These are phyloP conservation scores for Limnephilus auricula DNA, from an alignment of 2,888 invertebrate species.

Conservation along the genomic window DNA sequence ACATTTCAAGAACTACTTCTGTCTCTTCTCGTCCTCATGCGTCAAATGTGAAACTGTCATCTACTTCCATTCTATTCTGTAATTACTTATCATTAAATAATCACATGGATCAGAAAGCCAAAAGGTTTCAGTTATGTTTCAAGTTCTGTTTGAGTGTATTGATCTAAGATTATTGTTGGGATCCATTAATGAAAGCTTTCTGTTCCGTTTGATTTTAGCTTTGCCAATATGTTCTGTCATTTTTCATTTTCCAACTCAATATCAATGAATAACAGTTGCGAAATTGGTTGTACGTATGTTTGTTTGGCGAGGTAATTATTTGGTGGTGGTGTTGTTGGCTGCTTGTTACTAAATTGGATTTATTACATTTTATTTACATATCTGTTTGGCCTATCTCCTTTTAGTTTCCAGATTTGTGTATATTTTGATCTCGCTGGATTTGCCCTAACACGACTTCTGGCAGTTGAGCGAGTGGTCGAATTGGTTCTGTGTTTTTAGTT, in stretches of 20 bases:
- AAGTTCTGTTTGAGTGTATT: background rate
- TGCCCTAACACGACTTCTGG: slow-evolving; percentile 2
- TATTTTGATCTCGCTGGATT: slow-evolving; percentile 7
- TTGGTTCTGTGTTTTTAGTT: slow-evolving; percentile 27
- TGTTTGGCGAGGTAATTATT: slow-evolving; percentile 1
- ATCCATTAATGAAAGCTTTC: background rate
- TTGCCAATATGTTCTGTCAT: slow-evolving; percentile 10
- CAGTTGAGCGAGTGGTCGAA: background rate
- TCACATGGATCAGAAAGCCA: background rate
- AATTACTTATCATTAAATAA: background rate
- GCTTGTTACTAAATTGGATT: slow-evolving; percentile 32
- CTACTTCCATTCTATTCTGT: slow-evolving; percentile 15
- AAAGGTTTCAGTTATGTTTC: background rate
- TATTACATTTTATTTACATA: slow-evolving; percentile 24
- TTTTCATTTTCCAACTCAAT: background rate
- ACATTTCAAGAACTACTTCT: slow-evolving; percentile 7
- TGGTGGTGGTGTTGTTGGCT: slow-evolving; percentile 30
- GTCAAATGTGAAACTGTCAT: slow-evolving; percentile 20
- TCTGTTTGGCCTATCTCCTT: slow-evolving; percentile 40
- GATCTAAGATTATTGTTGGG: background rate
- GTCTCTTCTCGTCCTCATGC: background rate
- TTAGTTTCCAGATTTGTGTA: slow-evolving; percentile 42
- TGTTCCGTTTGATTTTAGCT: slow-evolving; percentile 5
- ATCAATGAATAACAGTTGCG: background rate
- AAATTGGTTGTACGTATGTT: background rate